Conservation (phyloP, 30 jellyfish, hydroid and myxozoan genomes). For the Rhopilema esculentum region DNA sequence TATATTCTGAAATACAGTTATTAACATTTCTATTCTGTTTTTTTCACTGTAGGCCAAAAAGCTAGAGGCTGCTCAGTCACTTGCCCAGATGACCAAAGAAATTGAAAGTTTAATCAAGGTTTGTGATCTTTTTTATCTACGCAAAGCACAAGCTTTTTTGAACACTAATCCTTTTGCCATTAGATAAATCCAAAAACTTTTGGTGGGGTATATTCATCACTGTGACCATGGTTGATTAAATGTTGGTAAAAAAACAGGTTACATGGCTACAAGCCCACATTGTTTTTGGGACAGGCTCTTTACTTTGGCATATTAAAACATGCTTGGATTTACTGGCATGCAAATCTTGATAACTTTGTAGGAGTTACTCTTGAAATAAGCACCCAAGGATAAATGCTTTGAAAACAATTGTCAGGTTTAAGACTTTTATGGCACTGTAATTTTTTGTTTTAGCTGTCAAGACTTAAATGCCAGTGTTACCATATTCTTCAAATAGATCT, state of each 20-base stretch:
- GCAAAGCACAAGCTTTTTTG: not conserved
- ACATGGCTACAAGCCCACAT: no score
- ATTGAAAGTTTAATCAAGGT: constrained; percentile 71
- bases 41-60: constrained; percentile 65
- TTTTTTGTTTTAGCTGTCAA: no score
- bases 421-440: no score
- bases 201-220: no score
- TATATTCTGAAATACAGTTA: not conserved
- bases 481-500: no score
- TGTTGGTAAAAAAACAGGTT: no score
- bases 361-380: not conserved
- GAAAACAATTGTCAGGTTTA: not conserved
- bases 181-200: not conserved
- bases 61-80: constrained; percentile 78
- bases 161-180: not conserved
- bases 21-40: not conserved
- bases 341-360: not conserved
- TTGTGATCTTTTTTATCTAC: not conserved
- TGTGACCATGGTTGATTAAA: no score
- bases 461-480: no score
- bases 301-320: no score
- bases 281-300: no score
- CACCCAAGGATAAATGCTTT: not conserved
- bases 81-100: constrained; percentile 70
- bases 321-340: no score